Evolutionary conservation across 2,888 invertebrate genomes (phyloP).

Genomic region (Drosophila demipolita): DNA sequence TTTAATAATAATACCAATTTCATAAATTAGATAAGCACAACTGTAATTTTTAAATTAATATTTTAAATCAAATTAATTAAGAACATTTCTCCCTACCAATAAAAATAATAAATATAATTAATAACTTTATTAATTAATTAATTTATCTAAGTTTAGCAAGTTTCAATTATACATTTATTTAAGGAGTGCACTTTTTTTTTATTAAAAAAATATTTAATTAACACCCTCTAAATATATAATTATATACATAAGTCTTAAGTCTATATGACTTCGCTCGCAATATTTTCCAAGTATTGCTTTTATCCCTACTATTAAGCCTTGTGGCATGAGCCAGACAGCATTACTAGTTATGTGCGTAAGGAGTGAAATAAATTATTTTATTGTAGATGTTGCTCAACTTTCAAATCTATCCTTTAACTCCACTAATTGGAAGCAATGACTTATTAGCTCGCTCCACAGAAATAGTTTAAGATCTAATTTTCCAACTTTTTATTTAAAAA

Average conservation of each 20-base stretch:
- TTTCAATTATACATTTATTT: background rate
- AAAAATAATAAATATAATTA: background rate
- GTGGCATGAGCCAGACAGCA: no score
- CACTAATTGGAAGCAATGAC: background rate
- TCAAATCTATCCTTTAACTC: no score
- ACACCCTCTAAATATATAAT: background rate
- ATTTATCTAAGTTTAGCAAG: no score
- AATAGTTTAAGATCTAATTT: background rate
- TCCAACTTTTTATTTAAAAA: no score
- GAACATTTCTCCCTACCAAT: background rate
- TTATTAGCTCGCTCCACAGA: background rate
- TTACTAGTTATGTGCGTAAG: background rate
- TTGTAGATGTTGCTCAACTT: background rate
- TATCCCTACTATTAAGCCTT: background rate
- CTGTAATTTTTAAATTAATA: no score
- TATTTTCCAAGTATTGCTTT: background rate
- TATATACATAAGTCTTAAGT: background rate
- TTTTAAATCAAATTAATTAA: background rate
- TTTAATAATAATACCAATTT: background rate
- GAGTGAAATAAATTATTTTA: background rate
- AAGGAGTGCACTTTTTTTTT: background rate
- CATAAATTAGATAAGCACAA: background rate
- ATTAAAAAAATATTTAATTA: no score
- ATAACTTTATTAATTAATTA: background rate
- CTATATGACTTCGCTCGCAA: background rate